Base-by-base conservation (phyloP, 2,888 invertebrate genomes). In the Caenorhabditis macrosperma region DNA sequence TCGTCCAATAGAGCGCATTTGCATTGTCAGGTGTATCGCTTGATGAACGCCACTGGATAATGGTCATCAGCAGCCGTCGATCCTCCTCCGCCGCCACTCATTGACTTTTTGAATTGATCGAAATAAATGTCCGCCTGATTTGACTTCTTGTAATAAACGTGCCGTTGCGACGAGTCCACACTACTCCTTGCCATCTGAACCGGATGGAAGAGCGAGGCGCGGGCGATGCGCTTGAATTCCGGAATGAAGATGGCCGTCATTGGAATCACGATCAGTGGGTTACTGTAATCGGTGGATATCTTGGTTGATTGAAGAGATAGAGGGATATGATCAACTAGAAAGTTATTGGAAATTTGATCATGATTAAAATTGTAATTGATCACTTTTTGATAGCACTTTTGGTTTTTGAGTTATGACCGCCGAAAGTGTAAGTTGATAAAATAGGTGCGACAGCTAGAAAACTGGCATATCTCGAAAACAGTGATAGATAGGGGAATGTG, bases 41-140 rank as follows among this genome's bases (percentile, higher is more conserved):
- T 48, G 12, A 24, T 48, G 3, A 48, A 48, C 2, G 48, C 24
- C 22, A 48, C 48, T 2, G 48, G 48, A 20, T 48, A 48, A 1
- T n/a, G 44, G 15, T 15, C 15, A 6, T n/a, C n/a, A n/a, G n/a
- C n/a, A n/a, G n/a, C n/a, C n/a, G 17, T 4, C 20, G 17, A 20
- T 17, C 20, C 3, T 46, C 9, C 17, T 9, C 46, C 1, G 2
- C 46, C 5, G 17, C n/a, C 30, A 15, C 9, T 44, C 55, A 68
- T 68, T 17, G 76, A 55, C 24, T 57, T 76, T 15, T 77, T 66
- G 54, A 77, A 77, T 2, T 57, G 50, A 50, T 77, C 69, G 52
- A 77, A 69, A 33, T 76, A 69, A 12, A 76, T 50, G 41, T 76
- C 76, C 10, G 35, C 76, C 24, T 76, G 55, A 61, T 76, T 69